These are phyloP conservation scores for Lontra canadensis DNA, from an alignment of 2,113 vertebrate genomes.

Conservation along the genomic window DNA sequence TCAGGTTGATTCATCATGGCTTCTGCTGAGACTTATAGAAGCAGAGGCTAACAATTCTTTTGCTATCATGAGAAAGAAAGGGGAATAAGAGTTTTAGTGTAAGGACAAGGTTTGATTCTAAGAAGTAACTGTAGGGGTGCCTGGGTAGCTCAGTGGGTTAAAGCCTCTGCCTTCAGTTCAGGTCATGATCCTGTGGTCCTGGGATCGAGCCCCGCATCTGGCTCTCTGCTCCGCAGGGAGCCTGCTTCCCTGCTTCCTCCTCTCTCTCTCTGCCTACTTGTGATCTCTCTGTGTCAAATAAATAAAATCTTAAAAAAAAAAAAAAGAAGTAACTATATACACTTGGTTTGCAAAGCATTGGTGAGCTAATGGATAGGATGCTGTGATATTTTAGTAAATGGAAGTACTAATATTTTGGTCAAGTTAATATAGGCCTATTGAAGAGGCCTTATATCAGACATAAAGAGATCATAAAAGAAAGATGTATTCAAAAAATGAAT, in stretches of 20 bases:
- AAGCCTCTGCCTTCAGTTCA: too few species aligned
- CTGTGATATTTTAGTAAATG: background rate
- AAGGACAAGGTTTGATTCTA: background rate
- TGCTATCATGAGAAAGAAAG: background rate
- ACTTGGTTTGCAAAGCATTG: background rate
- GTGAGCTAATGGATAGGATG: background rate
- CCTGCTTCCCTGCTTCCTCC: too few species aligned
- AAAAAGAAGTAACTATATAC: background rate
- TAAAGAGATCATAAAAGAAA: slow-evolving; percentile 10
- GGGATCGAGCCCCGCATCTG: too few species aligned
- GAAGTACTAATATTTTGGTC: background rate
- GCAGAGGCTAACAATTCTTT: background rate
- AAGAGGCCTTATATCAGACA: background rate
- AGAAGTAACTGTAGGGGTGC: background rate
- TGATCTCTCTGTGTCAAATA: too few species aligned
- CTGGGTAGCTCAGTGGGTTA: too few species aligned
- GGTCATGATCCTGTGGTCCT: too few species aligned
- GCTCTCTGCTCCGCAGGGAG: too few species aligned
- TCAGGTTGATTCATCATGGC: background rate
- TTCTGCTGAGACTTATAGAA: background rate
- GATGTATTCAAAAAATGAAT: background rate
- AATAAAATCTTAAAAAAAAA: too few species aligned
- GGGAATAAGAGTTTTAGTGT: background rate
- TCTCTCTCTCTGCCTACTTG: too few species aligned
- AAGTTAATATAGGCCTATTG: background rate